These are phyloP conservation scores for Argentina silus DNA, from an alignment of 2,797 vertebrate genomes.

Conservation along the genomic window DNA sequence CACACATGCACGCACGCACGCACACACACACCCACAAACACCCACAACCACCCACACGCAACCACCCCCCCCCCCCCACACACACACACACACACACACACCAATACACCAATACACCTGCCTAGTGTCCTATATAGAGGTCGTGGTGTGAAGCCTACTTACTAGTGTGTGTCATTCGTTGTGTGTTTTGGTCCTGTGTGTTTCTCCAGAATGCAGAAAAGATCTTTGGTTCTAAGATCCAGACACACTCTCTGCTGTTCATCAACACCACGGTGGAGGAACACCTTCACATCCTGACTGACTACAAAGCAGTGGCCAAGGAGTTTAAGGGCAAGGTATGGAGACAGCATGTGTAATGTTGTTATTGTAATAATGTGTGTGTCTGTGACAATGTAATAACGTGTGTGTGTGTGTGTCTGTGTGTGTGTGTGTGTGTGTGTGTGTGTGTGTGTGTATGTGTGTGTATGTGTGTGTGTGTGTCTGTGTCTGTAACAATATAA, in stretches of 20 bases:
- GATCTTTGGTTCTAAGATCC: conserved; percentile 85
- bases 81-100: not conserved
- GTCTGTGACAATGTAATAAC: too few species aligned
- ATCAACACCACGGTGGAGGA: conserved; percentile 78
- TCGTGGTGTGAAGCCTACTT: too few species aligned
- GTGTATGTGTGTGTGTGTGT: conserved; percentile 4
- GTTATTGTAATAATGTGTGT: too few species aligned
- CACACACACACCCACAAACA: not conserved
- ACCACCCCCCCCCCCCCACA: too few species aligned
- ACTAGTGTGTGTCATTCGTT: not conserved
- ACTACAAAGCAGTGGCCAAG: conserved; percentile 67
- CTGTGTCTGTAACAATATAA: not conserved
- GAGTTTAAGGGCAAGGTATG: conserved; percentile 85
- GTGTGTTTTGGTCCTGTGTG: not conserved
- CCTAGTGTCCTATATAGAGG: too few species aligned
- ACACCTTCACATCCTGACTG: conserved; percentile 69
- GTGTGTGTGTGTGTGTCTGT: not conserved
- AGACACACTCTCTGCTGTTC: conserved; percentile 87
- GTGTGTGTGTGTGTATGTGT: too few species aligned
- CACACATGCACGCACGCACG: not conserved
- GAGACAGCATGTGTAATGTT: too few species aligned
- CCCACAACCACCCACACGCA: not conserved
- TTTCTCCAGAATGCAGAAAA: conserved; percentile 75
- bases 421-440: too few species aligned
- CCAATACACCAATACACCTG: not conserved